Evolutionary conservation across 2,888 invertebrate genomes (phyloP).

Genomic region (Diarsia mendica): DNA sequence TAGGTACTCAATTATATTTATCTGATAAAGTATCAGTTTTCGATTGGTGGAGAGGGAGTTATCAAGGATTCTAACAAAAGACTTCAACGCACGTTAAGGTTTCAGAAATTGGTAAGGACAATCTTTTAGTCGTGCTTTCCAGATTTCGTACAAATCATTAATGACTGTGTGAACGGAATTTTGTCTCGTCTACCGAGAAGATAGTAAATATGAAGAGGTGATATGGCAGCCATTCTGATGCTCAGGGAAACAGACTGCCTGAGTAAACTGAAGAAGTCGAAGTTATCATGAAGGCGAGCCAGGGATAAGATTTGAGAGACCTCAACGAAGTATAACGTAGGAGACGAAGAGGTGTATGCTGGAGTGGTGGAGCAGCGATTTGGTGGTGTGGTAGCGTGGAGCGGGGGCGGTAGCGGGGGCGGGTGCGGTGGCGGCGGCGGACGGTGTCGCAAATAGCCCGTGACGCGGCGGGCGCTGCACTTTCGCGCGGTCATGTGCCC

Average conservation of each 20-base stretch:
- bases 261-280: background rate
- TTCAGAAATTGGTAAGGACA: slow-evolving; percentile 26
- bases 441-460: slow-evolving; percentile 87
- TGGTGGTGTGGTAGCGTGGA: slow-evolving; percentile 50
- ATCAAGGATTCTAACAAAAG: slow-evolving; percentile 69
- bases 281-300: background rate
- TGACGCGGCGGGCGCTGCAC: slow-evolving; percentile 89
- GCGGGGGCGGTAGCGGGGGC: slow-evolving; percentile 50
- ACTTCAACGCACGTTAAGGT: slow-evolving; percentile 73
- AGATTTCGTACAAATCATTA: background rate
- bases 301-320: background rate
- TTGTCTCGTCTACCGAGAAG: background rate
- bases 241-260: background rate
- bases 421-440: slow-evolving; percentile 55
- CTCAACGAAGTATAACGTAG: background rate
- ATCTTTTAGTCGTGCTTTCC: background rate
- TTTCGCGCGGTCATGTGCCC: slow-evolving; percentile 88
- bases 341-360: background rate
- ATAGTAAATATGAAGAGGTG: background rate
- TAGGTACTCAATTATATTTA: slow-evolving; percentile 57
- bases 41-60: slow-evolving; percentile 44
- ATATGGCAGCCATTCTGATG: background rate
- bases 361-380: slow-evolving; percentile 15
- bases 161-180: background rate
- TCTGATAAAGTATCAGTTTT: slow-evolving; percentile 61